A percentile compares a stretch with the other conserved stretches of the same genome.
phyloP scores from a whole-genome alignment of 2,888 invertebrate genomes.

The Heliconius aoede region DNA sequence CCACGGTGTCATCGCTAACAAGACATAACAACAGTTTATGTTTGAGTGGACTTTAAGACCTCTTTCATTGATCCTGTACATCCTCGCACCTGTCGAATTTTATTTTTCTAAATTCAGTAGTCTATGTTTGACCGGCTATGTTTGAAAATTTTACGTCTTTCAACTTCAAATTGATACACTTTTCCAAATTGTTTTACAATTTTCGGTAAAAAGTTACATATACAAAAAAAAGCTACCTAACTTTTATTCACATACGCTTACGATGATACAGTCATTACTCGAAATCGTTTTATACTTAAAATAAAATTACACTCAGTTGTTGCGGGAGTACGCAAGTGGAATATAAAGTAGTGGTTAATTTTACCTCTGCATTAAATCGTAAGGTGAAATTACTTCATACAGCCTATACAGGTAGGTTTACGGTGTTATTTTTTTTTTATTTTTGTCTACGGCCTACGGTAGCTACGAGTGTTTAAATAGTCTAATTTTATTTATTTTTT shows the following conservation, averaged over 20 bases:
- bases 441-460: neutral
- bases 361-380: slow-evolving; percentile 52
- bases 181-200: neutral
- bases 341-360: slow-evolving; percentile 64
- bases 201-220: neutral
- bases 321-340: slow-evolving; percentile 51
- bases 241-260: slow-evolving; percentile 51
- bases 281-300: slow-evolving; percentile 68
- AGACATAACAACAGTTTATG: too few relatives aligned
- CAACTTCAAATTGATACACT: neutral
- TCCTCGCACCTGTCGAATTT: too few relatives aligned
- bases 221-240: neutral
- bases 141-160: too few relatives aligned
- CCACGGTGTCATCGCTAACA: too few relatives aligned
- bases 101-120: too few relatives aligned
- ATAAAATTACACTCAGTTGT: slow-evolving; percentile 67
- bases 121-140: too few relatives aligned
- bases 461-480: neutral
- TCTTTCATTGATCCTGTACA: too few relatives aligned
- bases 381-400: slow-evolving; percentile 53
- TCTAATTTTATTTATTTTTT: neutral
- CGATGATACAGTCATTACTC: slow-evolving; percentile 65
- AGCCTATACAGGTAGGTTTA: slow-evolving; percentile 35
- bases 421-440: slow-evolving; percentile 9
- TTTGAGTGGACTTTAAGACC: too few relatives aligned